Evolutionary conservation across 2,113 vertebrate species (phyloP).

Genomic region (Rhinoderma darwinii): DNA sequence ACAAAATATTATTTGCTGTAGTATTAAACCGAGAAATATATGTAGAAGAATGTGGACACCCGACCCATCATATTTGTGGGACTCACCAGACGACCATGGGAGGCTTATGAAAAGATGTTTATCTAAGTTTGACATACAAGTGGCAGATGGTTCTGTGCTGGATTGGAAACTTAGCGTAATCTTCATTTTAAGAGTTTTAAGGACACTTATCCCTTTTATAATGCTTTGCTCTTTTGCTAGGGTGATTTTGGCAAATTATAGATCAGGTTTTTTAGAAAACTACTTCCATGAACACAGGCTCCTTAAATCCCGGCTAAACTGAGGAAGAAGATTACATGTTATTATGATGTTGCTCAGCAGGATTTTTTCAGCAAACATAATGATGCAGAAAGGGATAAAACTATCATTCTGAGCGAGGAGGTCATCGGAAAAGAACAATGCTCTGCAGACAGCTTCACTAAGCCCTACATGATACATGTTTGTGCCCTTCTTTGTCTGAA

Average conservation of each 20-base stretch:
- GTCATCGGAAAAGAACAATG: constrained; percentile 72
- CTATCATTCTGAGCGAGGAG: constrained; percentile 71
- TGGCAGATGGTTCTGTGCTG: constrained; percentile 72
- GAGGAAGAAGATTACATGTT: constrained; percentile 79
- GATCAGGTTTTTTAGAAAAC: constrained; percentile 74
- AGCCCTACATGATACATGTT: constrained; percentile 63
- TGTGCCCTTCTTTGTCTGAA: constrained; percentile 59
- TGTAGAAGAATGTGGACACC: neutral
- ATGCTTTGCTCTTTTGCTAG: constrained; percentile 75
- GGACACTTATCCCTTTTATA: constrained; percentile 72
- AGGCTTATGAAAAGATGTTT: constrained; percentile 52
- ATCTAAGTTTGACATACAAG: constrained; percentile 69
- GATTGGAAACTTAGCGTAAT: constrained; percentile 80
- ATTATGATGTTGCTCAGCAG: constrained; percentile 76
- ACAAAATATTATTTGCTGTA: too few relatives aligned
- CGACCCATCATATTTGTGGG: neutral
- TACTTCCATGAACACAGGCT: constrained; percentile 72
- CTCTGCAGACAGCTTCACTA: constrained; percentile 61
- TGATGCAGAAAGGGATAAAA: constrained; percentile 76
- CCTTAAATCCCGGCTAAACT: constrained; percentile 78
- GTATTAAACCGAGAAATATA: neutral
- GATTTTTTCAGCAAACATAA: constrained; percentile 74
- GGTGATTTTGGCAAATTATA: constrained; percentile 79
- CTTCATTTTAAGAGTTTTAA: constrained; percentile 81
- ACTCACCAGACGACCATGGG: neutral